Evolutionary conservation across 2,888 invertebrate genomes (phyloP), one percentile per base, ranked within the genome.

Genomic region (Melikaiella ostensackeni): DNA sequence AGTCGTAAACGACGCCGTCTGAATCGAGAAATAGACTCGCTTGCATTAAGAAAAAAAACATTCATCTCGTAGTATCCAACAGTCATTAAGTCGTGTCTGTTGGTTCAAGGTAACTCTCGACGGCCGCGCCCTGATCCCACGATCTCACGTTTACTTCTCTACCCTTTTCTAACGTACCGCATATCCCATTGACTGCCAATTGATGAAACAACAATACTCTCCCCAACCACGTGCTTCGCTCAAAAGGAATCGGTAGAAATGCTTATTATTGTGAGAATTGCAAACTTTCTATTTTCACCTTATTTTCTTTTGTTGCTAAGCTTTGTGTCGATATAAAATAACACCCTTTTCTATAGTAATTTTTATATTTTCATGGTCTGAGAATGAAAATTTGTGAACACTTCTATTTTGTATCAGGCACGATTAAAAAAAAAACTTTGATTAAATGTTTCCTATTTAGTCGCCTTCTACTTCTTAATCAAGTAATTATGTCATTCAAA

Each of bases 41-140:
- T 50, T 73, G 24, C 19, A 62, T 76, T 78, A 79, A 78, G 78
- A 79, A 57, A 11, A 24, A 79, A 77, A 76, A 70, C 70, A 76
- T 78, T 79, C 77, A 76, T 77, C 77, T 76, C 77, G 76, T 78
- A 73, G 78, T 77, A 77, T 78, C 76, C 81, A 81, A 80, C 11
- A 70, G 70, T 81, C 79, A 81, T 81, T 76, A 76, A 77, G 80
- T 77, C 82, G 78, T 75, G 77, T 75, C 75, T 77, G 75, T 78
- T 74, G 77, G 79, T 80, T 81, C 81, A 80, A 82, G 82, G 80
- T 80, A 80, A 80, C 74, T 79, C 74, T 75, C 75, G 77, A 79
- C 77, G 63, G 79, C 81, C 80, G 80, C 81, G 77, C 81, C 80
- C 73, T 79, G 76, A 75, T 74, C 76, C 76, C 78, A 75, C 74